phyloP scores from a whole-genome alignment of 2,888 invertebrate species.

The Drosophila peninsularis region DNA sequence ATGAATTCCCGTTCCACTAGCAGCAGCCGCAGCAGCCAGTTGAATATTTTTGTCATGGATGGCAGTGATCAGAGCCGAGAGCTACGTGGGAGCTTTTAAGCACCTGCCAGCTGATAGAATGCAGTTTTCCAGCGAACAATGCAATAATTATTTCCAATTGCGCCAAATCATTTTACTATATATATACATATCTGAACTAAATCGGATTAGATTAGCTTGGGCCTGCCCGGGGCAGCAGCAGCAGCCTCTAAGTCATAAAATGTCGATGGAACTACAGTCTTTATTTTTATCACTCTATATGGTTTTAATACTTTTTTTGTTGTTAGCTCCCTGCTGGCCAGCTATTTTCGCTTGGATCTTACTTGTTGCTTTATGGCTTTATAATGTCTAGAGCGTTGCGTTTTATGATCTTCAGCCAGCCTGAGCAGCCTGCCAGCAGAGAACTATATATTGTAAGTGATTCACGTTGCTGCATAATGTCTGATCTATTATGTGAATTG shows the following conservation, averaged over 20 bases:
- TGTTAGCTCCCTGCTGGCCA: conserved; percentile 18
- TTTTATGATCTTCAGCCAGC: conserved; percentile 70
- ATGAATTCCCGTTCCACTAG: conserved; percentile 49
- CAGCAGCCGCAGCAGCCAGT: background rate
- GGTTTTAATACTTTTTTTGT: conserved; percentile 2
- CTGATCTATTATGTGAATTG: conserved; percentile 23
- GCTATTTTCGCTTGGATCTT: conserved; percentile 62
- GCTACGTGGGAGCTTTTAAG: conserved; percentile 58
- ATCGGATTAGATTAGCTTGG: background rate
- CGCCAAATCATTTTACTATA: conserved; percentile 4
- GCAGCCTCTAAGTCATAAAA: conserved; percentile 42
- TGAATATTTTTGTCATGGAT: conserved; percentile 46
- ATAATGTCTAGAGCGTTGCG: conserved; percentile 73
- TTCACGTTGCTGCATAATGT: conserved; percentile 39
- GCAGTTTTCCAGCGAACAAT: conserved; percentile 53
- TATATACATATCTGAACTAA: conserved; percentile 5
- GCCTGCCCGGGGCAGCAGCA: conserved; percentile 3
- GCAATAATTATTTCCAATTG: conserved; percentile 21
- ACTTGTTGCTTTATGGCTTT: conserved; percentile 77
- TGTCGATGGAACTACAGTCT: conserved; percentile 39
- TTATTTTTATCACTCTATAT: conserved; percentile 57
- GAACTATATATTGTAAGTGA: conserved; percentile 55
- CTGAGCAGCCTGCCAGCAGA: conserved; percentile 35
- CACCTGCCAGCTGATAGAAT: conserved; percentile 60
- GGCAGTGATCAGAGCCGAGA: conserved; percentile 27